Evolutionary conservation across 2,888 invertebrate genomes (phyloP), one percentile per base, ranked within the genome.

Genomic region (Drosophila fungiperda): DNA sequence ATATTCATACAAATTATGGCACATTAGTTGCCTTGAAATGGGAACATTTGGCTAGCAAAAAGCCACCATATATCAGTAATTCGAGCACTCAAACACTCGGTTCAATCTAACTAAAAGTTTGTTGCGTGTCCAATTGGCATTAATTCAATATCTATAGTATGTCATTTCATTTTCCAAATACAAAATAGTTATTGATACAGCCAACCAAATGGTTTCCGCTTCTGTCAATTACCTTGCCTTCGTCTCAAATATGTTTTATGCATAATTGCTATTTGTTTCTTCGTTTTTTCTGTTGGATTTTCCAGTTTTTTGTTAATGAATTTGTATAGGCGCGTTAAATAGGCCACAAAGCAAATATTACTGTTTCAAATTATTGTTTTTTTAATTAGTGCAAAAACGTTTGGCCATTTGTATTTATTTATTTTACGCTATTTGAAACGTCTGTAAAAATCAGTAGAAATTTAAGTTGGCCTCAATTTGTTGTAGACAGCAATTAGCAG

Each of bases 91-190:
- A 42, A 20, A 45, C 45, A 23, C 67, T 63, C 69, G 66, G 69
- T 83, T 83, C 72, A 87, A 85, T 85, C 83, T 53, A 58, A 50
- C 86, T 88, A 87, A 85, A 74, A 85, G 86, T 85, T 76, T 83
- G 59, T 83, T 85, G 85, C 85, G 85, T 85, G 85, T 65, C 72
- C 63, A 68, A 76, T 80, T 78, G 78, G 82, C 80, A 85, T 87
- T 81, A 80, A 70, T 80, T 74, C 71, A 73, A 79, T 66, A 77
- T 72, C 71, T 15, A 40, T 12, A 12, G 7, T 20, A 15, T 69
- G 80, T 68, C 83, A 73, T 77, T 81, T 85, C 70, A 77, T 81
- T 87, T 78, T 72, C 62, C 77, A 75, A 85, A 87, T 65, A 84
- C 80, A 78, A 84, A 82, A 78, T 78, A 66, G 76, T 85, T 87